Evolutionary conservation across 2,797 vertebrate genomes (phyloP), one percentile per base, ranked within the genome.

Genomic region (Leucoraja ocellata): DNA sequence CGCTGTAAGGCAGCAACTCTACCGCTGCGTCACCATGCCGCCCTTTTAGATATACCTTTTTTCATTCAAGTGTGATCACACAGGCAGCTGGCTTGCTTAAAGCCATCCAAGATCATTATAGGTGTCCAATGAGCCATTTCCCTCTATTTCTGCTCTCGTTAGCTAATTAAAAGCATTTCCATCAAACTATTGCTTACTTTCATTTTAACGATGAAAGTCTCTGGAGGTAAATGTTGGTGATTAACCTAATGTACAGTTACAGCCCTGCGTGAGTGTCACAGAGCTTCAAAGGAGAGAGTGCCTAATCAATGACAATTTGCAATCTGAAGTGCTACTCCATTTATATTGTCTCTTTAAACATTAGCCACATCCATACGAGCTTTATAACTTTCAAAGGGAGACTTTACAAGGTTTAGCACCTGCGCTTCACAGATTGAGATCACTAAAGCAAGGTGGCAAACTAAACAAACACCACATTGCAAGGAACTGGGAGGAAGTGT

Each of bases 231-330:
- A 68, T 68, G 68, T 32, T 21, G 63, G 1, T 68, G n/a, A 88
- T 68, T 1, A 21, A 21, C 7, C 84, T 36, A 88, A 88, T 68
- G 63, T 36, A 4, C 16, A 21, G 84, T n/a, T 23, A 9, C 18
- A 23, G n/a, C 16, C 16, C 84, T 68, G 28, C 32, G 54, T 61
- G n/a, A 68, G 28, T n/a, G n/a, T 28, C 28, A 14, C 5, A 6
- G 61, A n/a, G 84, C 13, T 88, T 88, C 63, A 68, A n/a, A 36
- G 61, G 36, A 14, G 16, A 10, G n/a, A 36, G 10, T 65, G 84
- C n/a, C n/a, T 10, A 88, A 68, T 88, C 84, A 88, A 88, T 88
- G 32, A 14, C n/a, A 65, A 68, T 36, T 88, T 88, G 84, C 28
- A 68, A 88, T 68, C 68, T 8, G 63, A 88, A 88, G 58, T 23